Evolutionary conservation across 1,140 invertebrate genomes (phyloP).

Genomic region (Cyphomyrmex costatus): DNA sequence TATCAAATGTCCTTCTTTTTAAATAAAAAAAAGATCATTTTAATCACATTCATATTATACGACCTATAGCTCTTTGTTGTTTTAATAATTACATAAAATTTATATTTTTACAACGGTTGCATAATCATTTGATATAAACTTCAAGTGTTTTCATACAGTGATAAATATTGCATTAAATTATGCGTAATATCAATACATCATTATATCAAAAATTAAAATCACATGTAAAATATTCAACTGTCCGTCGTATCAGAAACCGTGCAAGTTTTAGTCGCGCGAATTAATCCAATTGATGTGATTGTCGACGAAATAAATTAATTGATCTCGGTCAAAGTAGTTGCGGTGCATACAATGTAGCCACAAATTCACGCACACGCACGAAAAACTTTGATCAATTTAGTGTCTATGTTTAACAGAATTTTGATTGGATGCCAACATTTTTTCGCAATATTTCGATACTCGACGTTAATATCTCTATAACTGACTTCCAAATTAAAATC

Average conservation of each 20-base stretch:
- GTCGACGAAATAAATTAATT: conserved; percentile 59
- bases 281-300: conserved; percentile 61
- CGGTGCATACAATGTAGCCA: not conserved
- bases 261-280: conserved; percentile 41
- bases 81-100: not conserved
- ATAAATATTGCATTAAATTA: conserved; percentile 40
- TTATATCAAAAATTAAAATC: conserved; percentile 37
- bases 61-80: not conserved
- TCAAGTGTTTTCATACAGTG: not conserved
- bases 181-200: conserved; percentile 7
- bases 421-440: conserved; percentile 24
- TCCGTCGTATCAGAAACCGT: conserved; percentile 29
- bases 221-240: conserved; percentile 10
- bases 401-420: not conserved
- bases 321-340: conserved; percentile 23
- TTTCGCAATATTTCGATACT: conserved; percentile 24
- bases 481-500: conserved; percentile 22
- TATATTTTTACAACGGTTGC: conserved; percentile 1
- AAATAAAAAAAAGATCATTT: not conserved
- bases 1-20: not conserved
- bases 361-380: conserved; percentile 30
- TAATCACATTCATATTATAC: too few species aligned
- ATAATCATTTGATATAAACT: conserved; percentile 1
- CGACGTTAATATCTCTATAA: conserved; percentile 12
- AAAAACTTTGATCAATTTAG: conserved; percentile 41